phyloP scores from a whole-genome alignment of 2,113 vertebrate genomes.

The Gobius niger region DNA sequence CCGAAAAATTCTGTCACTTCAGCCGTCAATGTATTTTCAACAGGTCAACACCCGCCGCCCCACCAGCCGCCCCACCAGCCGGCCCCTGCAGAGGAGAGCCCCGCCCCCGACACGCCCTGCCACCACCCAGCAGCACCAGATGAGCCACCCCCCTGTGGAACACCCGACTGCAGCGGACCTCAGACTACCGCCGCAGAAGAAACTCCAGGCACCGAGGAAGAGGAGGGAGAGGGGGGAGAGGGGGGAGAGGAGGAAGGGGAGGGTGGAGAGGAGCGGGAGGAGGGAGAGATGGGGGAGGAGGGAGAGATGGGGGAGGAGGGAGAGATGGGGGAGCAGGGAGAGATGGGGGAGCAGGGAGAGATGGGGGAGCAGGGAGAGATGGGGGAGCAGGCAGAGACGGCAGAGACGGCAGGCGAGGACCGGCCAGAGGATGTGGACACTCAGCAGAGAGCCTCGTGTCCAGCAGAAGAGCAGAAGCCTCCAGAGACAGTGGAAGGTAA shows the following conservation, averaged over 20 bases:
- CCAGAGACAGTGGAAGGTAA: conserved; percentile 61
- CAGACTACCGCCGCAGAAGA: background rate
- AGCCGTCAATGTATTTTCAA: conserved; percentile 51
- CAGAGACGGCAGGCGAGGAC: conserved; percentile 25
- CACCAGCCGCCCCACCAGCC: conserved; percentile 56
- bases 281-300: background rate
- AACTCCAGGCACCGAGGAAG: background rate
- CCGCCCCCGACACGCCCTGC: conserved; percentile 50
- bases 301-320: too few relatives aligned
- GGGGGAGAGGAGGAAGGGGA: background rate
- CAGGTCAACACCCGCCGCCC: conserved; percentile 58
- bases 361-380: too few relatives aligned
- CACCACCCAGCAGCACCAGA: conserved; percentile 39
- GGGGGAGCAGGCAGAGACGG: background rate
- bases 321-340: too few relatives aligned
- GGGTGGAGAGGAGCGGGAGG: conserved; percentile 1
- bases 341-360: too few relatives aligned
- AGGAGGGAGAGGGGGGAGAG: conserved; percentile 1
- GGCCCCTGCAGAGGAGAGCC: conserved; percentile 46
- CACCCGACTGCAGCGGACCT: conserved; percentile 23
- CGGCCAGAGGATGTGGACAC: conserved; percentile 10
- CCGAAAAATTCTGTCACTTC: too few relatives aligned
- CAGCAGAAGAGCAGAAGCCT: conserved; percentile 22
- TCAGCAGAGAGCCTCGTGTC: conserved; percentile 19
- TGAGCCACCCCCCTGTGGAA: conserved; percentile 22